Conservation (phyloP, 1,140 invertebrate species). For the Aethina tumida region DNA sequence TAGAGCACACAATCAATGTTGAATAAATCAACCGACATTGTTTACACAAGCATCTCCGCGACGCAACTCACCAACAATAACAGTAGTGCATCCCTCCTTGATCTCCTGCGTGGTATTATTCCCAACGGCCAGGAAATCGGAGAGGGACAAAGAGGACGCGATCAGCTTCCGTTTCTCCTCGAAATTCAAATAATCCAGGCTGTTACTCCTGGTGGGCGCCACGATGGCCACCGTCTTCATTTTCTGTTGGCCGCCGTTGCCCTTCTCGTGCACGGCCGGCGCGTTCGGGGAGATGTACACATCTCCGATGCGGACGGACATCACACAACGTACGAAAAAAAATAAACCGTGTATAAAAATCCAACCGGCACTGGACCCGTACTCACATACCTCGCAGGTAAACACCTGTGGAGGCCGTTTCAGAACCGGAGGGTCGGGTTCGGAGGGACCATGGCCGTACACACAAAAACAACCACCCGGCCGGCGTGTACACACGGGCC, state of each 20-base stretch:
- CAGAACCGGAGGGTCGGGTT: no score
- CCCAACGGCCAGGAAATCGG: conserved; percentile 71
- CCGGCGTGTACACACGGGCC: conserved; percentile 7
- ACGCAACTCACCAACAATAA: conserved; percentile 37
- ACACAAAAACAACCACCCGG: conserved; percentile 3
- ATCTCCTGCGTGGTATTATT: conserved; percentile 47
- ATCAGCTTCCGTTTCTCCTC: conserved; percentile 83
- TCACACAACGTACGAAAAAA: conserved; percentile 10
- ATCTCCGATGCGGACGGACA: conserved; percentile 28
- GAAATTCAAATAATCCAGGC: conserved; percentile 81
- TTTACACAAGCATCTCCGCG: conserved; percentile 1
- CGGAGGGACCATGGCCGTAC: no score
- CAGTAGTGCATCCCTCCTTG: conserved; percentile 38
- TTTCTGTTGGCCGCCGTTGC: conserved; percentile 36
- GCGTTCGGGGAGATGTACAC: conserved; percentile 25
- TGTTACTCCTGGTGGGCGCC: conserved; percentile 65
- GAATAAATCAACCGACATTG: not conserved
- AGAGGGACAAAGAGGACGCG: conserved; percentile 73
- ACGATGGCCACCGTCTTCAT: conserved; percentile 53
- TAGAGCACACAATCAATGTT: not conserved
- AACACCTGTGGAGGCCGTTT: conserved; percentile 8
- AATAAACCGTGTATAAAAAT: conserved; percentile 4
- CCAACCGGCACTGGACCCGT: conserved; percentile 5
- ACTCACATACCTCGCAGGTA: conserved; percentile 4
- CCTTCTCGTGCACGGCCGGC: conserved; percentile 24